These are phyloP conservation scores for Rhabdomys dilectus DNA, from an alignment of 2,113 vertebrate species.

Conservation along the genomic window DNA sequence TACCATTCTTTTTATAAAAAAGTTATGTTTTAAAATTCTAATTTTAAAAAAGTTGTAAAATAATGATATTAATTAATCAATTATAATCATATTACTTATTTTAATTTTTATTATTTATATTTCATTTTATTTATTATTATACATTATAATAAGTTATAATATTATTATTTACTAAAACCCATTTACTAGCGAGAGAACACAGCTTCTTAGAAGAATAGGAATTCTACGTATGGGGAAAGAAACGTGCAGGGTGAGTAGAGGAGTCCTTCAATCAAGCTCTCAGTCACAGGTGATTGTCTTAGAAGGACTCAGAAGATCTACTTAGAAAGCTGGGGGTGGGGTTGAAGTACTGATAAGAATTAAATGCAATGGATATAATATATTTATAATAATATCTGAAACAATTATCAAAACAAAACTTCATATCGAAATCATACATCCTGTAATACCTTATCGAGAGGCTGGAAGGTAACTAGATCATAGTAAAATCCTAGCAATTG, in stretches of 20 bases:
- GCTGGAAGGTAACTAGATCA: neutral
- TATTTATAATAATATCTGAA: neutral
- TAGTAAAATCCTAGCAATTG: slow-evolving; percentile 31
- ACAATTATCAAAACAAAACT: neutral
- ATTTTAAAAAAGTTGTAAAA: slow-evolving; percentile 14
- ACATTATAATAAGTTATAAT: neutral
- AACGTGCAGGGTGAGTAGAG: neutral
- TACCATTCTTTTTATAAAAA: slow-evolving; percentile 9
- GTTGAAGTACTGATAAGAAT: neutral
- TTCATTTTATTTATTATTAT: no score
- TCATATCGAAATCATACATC: neutral
- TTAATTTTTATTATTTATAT: neutral
- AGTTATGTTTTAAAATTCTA: neutral
- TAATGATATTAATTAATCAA: neutral
- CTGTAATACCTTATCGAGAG: neutral
- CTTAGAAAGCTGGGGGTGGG: slow-evolving; percentile 29
- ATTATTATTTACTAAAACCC: neutral
- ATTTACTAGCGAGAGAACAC: neutral
- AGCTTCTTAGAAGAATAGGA: neutral
- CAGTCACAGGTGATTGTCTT: neutral
- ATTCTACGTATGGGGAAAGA: neutral
- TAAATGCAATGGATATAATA: slow-evolving; percentile 5
- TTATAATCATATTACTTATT: neutral
- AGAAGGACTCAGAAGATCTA: slow-evolving; percentile 12
- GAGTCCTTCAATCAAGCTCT: slow-evolving; percentile 21